A percentile compares a stretch with the other conserved stretches of the same genome.
phyloP scores from a whole-genome alignment of 2,888 invertebrate genomes.

The Hyles lineata region DNA sequence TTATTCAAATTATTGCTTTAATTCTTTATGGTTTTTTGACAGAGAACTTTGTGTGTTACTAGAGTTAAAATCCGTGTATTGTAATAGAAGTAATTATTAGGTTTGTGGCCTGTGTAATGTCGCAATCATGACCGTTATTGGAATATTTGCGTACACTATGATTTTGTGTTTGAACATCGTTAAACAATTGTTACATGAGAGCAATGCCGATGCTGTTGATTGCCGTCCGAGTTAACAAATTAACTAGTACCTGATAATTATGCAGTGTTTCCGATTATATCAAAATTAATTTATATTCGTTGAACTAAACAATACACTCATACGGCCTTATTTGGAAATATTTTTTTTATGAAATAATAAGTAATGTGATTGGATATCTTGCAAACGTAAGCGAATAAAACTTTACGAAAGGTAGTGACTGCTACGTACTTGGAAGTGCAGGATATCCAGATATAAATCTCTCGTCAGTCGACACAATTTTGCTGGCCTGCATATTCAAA shows the following conservation, averaged over 20 bases:
- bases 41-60: background rate
- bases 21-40: background rate
- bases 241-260: constrained; percentile 21
- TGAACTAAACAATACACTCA: too few relatives aligned
- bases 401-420: too few relatives aligned
- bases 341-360: too few relatives aligned
- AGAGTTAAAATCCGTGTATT: background rate
- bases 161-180: constrained; percentile 23
- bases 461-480: too few relatives aligned
- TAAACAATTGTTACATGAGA: constrained; percentile 23
- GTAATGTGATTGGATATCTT: too few relatives aligned
- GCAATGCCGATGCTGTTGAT: constrained; percentile 22
- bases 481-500: background rate
- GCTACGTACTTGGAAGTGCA: background rate
- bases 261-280: too few relatives aligned
- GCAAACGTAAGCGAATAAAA: too few relatives aligned
- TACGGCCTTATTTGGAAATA: too few relatives aligned
- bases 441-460: background rate
- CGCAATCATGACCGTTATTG: constrained; percentile 32
- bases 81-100: background rate
- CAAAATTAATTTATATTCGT: too few relatives aligned
- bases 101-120: background rate
- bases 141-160: constrained; percentile 31
- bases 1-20: background rate
- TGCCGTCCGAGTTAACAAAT: constrained; percentile 5